Conservation (phyloP, 2,888 invertebrate genomes). For the Tortrix viridana region DNA sequence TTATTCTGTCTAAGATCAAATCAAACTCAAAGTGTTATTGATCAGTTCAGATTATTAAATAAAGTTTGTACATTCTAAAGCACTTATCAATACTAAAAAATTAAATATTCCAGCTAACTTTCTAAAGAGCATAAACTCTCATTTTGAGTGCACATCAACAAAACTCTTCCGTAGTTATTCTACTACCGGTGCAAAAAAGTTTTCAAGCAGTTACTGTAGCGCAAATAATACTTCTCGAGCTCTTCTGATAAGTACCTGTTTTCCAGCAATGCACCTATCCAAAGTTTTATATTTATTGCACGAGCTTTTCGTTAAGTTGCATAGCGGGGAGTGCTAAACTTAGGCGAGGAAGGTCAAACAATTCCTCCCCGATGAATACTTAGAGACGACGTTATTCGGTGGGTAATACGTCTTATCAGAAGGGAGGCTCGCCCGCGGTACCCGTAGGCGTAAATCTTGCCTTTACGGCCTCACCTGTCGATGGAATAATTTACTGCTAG, state of each 20-base stretch:
- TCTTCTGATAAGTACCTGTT: conserved; percentile 28
- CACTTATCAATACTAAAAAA: too few relatives aligned
- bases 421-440: conserved; percentile 70
- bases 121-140: neutral
- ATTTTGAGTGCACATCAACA: neutral
- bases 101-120: neutral
- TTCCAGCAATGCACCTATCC: conserved; percentile 31
- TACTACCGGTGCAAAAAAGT: conserved; percentile 10
- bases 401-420: conserved; percentile 80
- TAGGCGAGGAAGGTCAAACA: conserved; percentile 35
- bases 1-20: too few relatives aligned
- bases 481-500: conserved; percentile 82
- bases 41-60: too few relatives aligned
- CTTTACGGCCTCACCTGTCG: conserved; percentile 84
- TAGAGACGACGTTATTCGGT: conserved; percentile 70
- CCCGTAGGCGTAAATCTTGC: conserved; percentile 81
- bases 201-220: conserved; percentile 20
- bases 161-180: conserved; percentile 1
- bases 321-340: conserved; percentile 27
- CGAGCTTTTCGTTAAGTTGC: conserved; percentile 29
- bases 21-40: too few relatives aligned
- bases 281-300: conserved; percentile 34
- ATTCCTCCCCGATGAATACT: conserved; percentile 72
- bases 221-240: conserved; percentile 23
- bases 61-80: too few relatives aligned